phyloP scores from a whole-genome alignment of 2,888 invertebrate species.

The Linhomoeus sp. region DNA sequence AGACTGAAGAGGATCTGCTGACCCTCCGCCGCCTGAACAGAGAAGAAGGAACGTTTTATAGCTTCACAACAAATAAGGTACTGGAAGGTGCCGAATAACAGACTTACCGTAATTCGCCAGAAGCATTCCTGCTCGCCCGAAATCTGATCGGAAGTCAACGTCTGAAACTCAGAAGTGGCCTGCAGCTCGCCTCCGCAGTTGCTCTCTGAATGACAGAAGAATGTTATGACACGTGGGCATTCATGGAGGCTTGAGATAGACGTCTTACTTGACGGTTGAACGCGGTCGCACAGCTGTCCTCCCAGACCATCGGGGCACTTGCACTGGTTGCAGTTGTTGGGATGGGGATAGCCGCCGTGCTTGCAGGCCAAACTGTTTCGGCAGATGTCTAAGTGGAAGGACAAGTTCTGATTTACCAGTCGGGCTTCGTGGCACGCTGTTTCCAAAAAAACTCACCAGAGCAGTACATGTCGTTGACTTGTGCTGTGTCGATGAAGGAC shows the following conservation, averaged over 20 bases:
- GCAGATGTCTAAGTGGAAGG: not conserved
- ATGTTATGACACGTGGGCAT: not conserved
- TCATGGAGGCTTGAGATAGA: too few relatives aligned
- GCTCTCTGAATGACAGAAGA: not conserved
- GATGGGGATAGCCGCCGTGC: not conserved
- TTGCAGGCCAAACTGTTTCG: not conserved
- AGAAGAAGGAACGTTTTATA: not conserved
- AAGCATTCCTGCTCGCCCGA: not conserved
- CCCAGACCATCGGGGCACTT: not conserved
- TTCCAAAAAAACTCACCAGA: not conserved
- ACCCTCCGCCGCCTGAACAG: not conserved
- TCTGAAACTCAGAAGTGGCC: not conserved
- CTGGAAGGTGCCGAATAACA: not conserved
- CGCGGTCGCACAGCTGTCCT: not conserved
- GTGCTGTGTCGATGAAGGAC: constrained; percentile 1
- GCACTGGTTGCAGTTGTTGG: not conserved
- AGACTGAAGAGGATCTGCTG: not conserved
- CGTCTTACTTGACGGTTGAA: not conserved
- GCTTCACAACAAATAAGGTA: not conserved
- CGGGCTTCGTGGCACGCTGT: not conserved
- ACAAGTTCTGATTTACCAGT: not conserved
- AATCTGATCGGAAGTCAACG: not conserved
- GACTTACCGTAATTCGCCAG: not conserved
- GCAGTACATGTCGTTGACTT: constrained; percentile 3
- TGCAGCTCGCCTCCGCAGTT: not conserved